These are phyloP conservation scores for Pseudorasbora parva DNA, from an alignment of 2,113 vertebrate genomes.

Conservation along the genomic window DNA sequence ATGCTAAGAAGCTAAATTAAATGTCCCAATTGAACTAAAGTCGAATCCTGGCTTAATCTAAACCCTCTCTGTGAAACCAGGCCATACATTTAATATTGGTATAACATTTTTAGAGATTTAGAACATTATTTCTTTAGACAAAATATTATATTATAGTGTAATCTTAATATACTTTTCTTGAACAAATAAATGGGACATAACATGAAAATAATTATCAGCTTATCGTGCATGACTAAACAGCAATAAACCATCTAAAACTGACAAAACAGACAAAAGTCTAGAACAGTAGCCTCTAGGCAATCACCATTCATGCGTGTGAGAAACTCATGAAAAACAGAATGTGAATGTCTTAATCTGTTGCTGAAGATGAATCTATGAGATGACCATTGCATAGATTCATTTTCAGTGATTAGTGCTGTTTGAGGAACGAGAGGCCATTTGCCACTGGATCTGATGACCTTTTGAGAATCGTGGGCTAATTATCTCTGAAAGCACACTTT, in stretches of 20 bases:
- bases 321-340: conserved; percentile 13
- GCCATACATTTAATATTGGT: no score
- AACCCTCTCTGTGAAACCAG: no score
- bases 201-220: background rate
- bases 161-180: no score
- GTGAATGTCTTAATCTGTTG: background rate
- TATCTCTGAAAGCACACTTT: conserved; percentile 78
- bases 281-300: background rate
- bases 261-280: background rate
- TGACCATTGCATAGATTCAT: conserved; percentile 32
- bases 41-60: no score
- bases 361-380: conserved; percentile 46
- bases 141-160: no score
- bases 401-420: conserved; percentile 20
- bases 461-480: conserved; percentile 67
- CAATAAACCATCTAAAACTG: background rate
- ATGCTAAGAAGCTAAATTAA: no score
- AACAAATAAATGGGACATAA: background rate
- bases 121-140: no score
- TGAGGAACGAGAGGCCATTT: background rate
- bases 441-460: conserved; percentile 56
- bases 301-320: background rate
- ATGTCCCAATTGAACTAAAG: no score
- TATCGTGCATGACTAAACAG: background rate
- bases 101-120: no score